Evolutionary conservation across 2,888 invertebrate genomes (phyloP), one percentile per base, ranked within the genome.

Genomic region (Entomobrya multifasciata): DNA sequence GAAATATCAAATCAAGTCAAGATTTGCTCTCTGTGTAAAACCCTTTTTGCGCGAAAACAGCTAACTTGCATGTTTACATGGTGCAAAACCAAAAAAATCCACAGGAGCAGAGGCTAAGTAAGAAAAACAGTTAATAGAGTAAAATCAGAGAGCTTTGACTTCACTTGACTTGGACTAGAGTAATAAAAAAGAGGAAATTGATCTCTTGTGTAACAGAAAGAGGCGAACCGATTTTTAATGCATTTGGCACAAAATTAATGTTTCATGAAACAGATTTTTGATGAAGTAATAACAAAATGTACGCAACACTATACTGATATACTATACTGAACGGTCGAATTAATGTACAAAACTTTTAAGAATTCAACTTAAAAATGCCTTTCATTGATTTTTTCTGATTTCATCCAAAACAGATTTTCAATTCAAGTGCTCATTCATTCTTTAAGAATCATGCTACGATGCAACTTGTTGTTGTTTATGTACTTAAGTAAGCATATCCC

Each of bases 101-200:
- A 44, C 67, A 67, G 44, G 10, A 67, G 41, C 20, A n/a, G n/a
- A n/a, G n/a, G n/a, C n/a, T n/a, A 67, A 47, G 47, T 47, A 15
- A 15, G 41, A 44, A 22, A 44, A 67, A 44, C 67, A 67, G 44
- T 17, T 62, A 44, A 67, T 13, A 67, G 1, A n/a, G n/a, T n/a
- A n/a, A n/a, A n/a, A n/a, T 22, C 1, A 62, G 22, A 44, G 44
- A 55, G 22, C 10, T 62, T 62, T 62, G 67, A 41, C 41, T 67
- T n/a, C n/a, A 20, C 67, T 67, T 41, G 67, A 67, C 67, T 67
- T 44, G 15, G 55, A 62, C 30, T 30, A 13, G 27, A 15, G 60
- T 67, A n/a, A n/a, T 55, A 17, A 67, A 67, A 67, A 67, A 67
- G n/a, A n/a, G n/a, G 67, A 44, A 41, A 67, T 67, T 67, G 67